A percentile compares a stretch with the other conserved stretches of the same genome.
These are phyloP conservation scores for Sphenodon punctatus DNA, from an alignment of 2,797 vertebrate species.

Conservation along the genomic window DNA sequence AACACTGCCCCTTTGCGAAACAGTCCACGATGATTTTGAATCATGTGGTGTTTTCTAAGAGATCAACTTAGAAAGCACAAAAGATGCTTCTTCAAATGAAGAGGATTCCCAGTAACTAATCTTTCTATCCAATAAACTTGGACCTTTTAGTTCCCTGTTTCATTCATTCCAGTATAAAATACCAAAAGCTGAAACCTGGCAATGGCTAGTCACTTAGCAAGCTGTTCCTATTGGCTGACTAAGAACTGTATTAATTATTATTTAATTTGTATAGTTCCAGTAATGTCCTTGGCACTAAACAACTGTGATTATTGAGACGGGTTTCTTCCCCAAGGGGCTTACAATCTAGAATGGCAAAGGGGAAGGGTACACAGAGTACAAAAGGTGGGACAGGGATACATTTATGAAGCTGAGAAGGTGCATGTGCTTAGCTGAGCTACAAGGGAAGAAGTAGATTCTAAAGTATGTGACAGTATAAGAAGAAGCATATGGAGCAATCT, in stretches of 20 bases:
- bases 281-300: too few species aligned
- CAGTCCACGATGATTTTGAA: background rate
- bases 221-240: background rate
- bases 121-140: background rate
- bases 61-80: background rate
- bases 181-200: accelerated
- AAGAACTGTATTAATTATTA: background rate
- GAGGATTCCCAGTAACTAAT: background rate
- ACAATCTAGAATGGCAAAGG: too few species aligned
- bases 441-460: too few species aligned
- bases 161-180: background rate
- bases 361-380: too few species aligned
- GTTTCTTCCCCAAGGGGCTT: too few species aligned
- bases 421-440: too few species aligned
- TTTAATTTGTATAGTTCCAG: too few species aligned
- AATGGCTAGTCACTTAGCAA: background rate
- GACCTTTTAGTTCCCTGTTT: background rate
- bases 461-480: too few species aligned
- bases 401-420: too few species aligned
- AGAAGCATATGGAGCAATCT: too few species aligned
- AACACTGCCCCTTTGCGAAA: background rate
- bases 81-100: background rate
- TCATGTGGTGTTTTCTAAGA: background rate
- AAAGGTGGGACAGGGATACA: too few species aligned
- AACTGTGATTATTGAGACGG: too few species aligned